Evolutionary conservation across 2,113 vertebrate species (phyloP).

Genomic region (Austrofundulus limnaeus): DNA sequence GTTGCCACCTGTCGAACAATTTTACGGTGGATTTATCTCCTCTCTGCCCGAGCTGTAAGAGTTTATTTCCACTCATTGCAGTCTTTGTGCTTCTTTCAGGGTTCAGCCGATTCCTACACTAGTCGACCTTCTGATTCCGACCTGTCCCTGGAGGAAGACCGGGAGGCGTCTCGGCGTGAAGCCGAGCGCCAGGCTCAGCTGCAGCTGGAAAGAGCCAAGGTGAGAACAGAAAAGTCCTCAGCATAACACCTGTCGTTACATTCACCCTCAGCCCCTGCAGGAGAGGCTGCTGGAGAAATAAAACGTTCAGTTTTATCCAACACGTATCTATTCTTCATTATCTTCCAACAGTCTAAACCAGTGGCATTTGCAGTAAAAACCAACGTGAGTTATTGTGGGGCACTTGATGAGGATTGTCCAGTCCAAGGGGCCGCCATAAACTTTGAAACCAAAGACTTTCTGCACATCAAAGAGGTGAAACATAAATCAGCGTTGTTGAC

Average conservation of each 20-base stretch:
- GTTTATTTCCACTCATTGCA: not conserved
- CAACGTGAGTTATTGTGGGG: slow-evolving; percentile 93
- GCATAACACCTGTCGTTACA: slow-evolving; percentile 5
- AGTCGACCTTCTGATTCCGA: slow-evolving; percentile 97
- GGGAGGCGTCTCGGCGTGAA: slow-evolving; percentile 93
- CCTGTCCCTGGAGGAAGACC: slow-evolving; percentile 95
- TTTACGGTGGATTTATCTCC: slow-evolving; percentile 6
- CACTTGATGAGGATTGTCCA: slow-evolving; percentile 87
- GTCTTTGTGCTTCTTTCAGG: slow-evolving; percentile 71
- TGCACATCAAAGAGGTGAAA: slow-evolving; percentile 98
- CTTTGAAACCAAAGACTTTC: slow-evolving; percentile 96
- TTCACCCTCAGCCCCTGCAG: not conserved
- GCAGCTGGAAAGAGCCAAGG: slow-evolving; percentile 97
- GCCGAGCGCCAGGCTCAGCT: slow-evolving; percentile 95
- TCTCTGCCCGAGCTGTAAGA: not conserved
- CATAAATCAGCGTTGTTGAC: too few relatives aligned
- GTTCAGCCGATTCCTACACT: slow-evolving; percentile 96
- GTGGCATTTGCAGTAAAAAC: slow-evolving; percentile 96
- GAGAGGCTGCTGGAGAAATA: not conserved
- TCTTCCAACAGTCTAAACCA: slow-evolving; percentile 84
- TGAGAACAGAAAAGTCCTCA: slow-evolving; percentile 30
- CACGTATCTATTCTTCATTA: not conserved
- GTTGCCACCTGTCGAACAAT: not conserved
- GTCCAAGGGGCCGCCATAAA: slow-evolving; percentile 94
- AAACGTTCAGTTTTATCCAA: not conserved